Evolutionary conservation across 2,888 invertebrate species (phyloP), one percentile per base, ranked within the genome.

Genomic region (Conus canariensis): DNA sequence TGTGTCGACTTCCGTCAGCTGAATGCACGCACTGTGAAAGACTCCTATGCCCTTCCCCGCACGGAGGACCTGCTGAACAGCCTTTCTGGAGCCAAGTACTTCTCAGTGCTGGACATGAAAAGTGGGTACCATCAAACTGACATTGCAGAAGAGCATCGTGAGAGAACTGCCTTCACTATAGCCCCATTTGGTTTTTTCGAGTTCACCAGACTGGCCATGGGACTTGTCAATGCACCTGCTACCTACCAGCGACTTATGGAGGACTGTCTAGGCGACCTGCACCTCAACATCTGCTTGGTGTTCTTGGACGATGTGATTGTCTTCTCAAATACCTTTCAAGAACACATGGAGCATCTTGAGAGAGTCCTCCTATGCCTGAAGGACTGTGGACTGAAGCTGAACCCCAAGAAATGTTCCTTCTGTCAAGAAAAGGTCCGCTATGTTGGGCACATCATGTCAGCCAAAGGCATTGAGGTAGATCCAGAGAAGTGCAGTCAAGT

Each of bases 61-160:
- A 87, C 92, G 14, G 92, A 93, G n/a, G 93, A 93, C n/a, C 58
- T 92, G 0, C 64, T 93, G 14, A 91, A 92, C 64, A 74, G 16
- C 3, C 59, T 93, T 7, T 8, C 80, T 14, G 93, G 92, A 6
- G 59, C 70, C 4, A 91, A 82, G 19, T 92, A 86, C 45, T 93
- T 92, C 64, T 82, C 86, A 8, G 85, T 88, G 4, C 80, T 90
- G 14, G 92, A 92, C 64, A 90, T 91, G 89, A 92, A 92, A 77
- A 86, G 87, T 25, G 91, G 91, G 5, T 92, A 91, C 30, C 58
- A 90, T 30, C 92, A 92, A 74, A 74, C 90, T 6, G 89, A 88
- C 25, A 45, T 92, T 16, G 89, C 82, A 67, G 91, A 91, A 25
- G 85, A 89, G 25, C 90, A 93, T 64, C 91, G 91, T 77, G 89